phyloP scores from a whole-genome alignment of 2,888 invertebrate species.

The Phanerotoma sp. region DNA sequence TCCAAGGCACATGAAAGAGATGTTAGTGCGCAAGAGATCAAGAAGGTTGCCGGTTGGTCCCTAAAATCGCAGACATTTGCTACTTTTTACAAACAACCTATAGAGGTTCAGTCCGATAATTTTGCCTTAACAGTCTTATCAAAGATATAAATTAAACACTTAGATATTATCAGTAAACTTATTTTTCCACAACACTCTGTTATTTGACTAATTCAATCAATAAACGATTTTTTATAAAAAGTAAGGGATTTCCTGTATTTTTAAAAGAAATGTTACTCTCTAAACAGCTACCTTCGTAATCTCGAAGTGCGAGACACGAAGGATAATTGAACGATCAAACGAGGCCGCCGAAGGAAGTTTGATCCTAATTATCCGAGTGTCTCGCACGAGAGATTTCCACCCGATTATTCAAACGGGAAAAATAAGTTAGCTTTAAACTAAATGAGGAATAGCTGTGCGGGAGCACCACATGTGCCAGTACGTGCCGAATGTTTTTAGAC shows the following conservation, averaged over 20 bases:
- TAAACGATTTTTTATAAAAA: not conserved
- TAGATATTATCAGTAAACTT: not conserved
- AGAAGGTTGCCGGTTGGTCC: slow-evolving; percentile 16
- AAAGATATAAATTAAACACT: not conserved
- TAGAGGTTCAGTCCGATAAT: not conserved
- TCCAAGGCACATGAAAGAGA: slow-evolving; percentile 21
- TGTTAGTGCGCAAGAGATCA: slow-evolving; percentile 12
- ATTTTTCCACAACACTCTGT: too few species aligned
- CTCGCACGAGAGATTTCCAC: too few species aligned
- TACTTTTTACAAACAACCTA: slow-evolving; percentile 10
- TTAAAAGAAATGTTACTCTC: not conserved
- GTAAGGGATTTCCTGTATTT: not conserved
- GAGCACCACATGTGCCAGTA: too few species aligned
- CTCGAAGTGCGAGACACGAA: slow-evolving; percentile 12
- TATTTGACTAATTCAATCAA: not conserved
- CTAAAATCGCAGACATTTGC: slow-evolving; percentile 13
- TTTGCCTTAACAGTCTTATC: not conserved
- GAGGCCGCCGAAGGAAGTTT: too few species aligned
- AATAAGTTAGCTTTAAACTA: too few species aligned
- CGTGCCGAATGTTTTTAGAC: too few species aligned
- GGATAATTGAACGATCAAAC: slow-evolving; percentile 12
- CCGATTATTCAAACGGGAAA: too few species aligned
- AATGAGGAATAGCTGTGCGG: too few species aligned
- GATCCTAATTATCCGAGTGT: too few species aligned
- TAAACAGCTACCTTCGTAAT: slow-evolving; percentile 10